Base-by-base conservation (phyloP, 1,140 invertebrate genomes). In the Drosophila tropicalis region DNA sequence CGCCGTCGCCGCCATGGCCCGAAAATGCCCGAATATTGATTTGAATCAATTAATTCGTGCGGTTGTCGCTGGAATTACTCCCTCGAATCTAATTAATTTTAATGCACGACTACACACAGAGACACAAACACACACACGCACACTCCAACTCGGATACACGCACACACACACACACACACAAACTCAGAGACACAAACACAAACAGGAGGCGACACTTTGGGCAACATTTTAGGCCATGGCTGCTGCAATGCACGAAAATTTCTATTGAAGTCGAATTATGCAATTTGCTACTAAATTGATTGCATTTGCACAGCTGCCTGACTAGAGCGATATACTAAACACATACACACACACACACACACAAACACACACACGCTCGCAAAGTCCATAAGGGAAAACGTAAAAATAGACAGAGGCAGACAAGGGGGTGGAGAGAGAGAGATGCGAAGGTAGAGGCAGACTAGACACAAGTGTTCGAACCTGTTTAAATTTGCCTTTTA, bases 61-160 rank as follows among this genome's bases (percentile, higher is more conserved):
- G 90, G 90, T 91, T 86, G 83, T 81, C 80, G 83, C 81, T 91
- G 79, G 87, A 90, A 91, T 91, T 90, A 90, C 84, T 90, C 85
- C 90, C 87, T 90, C 85, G 90, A 90, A 91, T 91, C 90, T 91
- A 91, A 91, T 91, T 91, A 91, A 91, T 91, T 91, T 91, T 91
- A 91, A 91, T 91, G 90, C 90, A 84, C 90, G 76, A 86, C 74
- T 83, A 86, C 82, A 90, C 71, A 67, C 75, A 66, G 51, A 60
- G 66, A 76, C 51, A 81, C 56, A 40, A 44, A 67, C 10, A 64
- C 65, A 67, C 54, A 62, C 51, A 55, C 67, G 61, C 51, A 22
- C 56, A 58, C n/a, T n/a, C n/a, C n/a, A n/a, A n/a, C n/a, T n/a
- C n/a, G n/a, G n/a, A n/a, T n/a, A n/a, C 58, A 62, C 9, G 5